Conservation (phyloP, 37 sponge, comb jelly and placozoan genomes). For the Mnemiopsis leidyi region DNA sequence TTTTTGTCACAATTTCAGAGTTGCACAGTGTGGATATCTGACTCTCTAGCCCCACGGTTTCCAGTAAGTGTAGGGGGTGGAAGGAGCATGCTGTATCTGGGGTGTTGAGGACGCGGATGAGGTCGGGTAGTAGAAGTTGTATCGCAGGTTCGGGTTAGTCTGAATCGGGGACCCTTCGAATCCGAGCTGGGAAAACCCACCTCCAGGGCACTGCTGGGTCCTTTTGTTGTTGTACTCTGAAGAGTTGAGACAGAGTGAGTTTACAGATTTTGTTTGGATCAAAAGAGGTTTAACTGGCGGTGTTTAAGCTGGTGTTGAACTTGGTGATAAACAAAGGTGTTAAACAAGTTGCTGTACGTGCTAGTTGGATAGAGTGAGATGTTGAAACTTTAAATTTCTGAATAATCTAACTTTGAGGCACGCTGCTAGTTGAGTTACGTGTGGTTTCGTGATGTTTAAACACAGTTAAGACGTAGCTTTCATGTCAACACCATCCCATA, state of each 20-base stretch:
- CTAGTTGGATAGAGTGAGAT: too few species aligned
- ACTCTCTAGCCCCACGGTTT: slow-evolving; percentile 60
- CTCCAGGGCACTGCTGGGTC: neutral
- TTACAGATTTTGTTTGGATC: neutral
- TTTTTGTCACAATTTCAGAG: neutral
- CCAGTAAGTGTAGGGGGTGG: slow-evolving; percentile 64
- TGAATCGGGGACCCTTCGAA: neutral
- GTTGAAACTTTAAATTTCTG: too few species aligned
- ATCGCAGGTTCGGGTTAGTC: neutral
- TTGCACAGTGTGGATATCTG: neutral
- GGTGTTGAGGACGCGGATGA: neutral
- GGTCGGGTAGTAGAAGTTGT: slow-evolving; percentile 51
- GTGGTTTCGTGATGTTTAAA: neutral
- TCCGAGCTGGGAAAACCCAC: neutral
- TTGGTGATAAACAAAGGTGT: neutral
- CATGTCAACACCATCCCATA: neutral
- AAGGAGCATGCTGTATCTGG: neutral
- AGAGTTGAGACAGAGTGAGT: neutral
- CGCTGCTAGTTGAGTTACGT: neutral
- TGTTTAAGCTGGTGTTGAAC: neutral
- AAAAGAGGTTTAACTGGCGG: neutral
- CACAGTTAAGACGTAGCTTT: neutral
- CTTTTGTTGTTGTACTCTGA: neutral
- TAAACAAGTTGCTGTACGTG: neutral
- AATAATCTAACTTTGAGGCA: too few species aligned